A percentile compares a stretch with the other conserved stretches of the same genome.
phyloP scores from a whole-genome alignment of 2,888 invertebrate species.

The Stegophylla sp. region DNA sequence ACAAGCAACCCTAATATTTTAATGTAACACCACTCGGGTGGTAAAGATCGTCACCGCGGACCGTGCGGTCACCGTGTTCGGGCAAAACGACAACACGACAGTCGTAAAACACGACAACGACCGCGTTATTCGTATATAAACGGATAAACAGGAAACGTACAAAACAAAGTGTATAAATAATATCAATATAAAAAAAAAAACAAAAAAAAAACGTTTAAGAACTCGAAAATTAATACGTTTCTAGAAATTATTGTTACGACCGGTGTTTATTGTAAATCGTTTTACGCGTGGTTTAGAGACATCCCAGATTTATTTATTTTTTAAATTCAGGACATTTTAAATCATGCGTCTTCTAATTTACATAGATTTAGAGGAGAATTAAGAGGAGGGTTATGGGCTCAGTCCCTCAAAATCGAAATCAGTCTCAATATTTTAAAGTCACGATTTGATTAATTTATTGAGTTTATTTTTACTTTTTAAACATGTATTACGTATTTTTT shows the following conservation, averaged over 20 bases:
- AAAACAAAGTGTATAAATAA: neutral
- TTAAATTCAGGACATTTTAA: no score
- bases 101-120: constrained; percentile 15
- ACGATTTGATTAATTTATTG: no score
- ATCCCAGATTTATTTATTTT: no score
- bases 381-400: no score
- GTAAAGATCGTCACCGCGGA: neutral
- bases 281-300: no score
- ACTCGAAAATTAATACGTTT: neutral
- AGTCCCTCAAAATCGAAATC: no score
- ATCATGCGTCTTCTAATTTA: no score
- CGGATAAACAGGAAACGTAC: neutral
- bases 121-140: neutral
- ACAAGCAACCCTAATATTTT: neutral
- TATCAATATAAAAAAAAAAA: neutral
- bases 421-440: no score
- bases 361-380: no score
- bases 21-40: constrained; percentile 1
- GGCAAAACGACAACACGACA: constrained; percentile 28
- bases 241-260: neutral
- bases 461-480: no score
- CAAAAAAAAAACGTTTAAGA: neutral
- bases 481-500: no score
- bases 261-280: neutral
- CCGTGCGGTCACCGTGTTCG: neutral